Percentiles rank a stretch among this genome's conserved stretches.
Evolutionary conservation across 2,113 vertebrate genomes (phyloP).

Genomic region (Bubalus kerabau): DNA sequence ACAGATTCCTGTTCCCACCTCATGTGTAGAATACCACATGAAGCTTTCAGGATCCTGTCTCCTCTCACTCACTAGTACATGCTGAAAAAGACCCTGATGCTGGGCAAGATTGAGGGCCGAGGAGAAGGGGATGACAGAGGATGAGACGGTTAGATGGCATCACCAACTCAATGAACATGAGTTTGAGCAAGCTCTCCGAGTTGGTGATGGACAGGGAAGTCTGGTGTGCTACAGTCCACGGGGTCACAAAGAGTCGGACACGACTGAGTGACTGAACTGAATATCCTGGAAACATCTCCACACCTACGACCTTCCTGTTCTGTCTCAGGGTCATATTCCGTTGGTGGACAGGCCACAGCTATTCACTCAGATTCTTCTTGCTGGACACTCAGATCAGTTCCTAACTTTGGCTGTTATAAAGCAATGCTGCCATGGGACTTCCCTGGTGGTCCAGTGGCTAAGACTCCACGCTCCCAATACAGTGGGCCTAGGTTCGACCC

Average conservation of each 20-base stretch:
- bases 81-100: not conserved
- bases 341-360: fast-evolving
- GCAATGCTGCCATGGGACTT: not conserved
- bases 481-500: not conserved
- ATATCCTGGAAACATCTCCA: not conserved
- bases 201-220: not conserved
- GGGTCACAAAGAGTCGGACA: not conserved
- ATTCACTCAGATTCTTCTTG: not conserved
- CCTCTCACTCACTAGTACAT: not conserved
- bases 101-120: not conserved
- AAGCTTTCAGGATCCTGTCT: not conserved
- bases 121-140: not conserved
- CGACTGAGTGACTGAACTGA: not conserved
- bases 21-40: not conserved
- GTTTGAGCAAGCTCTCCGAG: not conserved
- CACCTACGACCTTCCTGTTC: not conserved
- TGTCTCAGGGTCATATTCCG: not conserved
- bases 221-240: not conserved
- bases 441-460: not conserved
- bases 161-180: not conserved
- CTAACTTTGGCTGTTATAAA: not conserved
- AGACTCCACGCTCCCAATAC: not conserved
- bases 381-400: not conserved
- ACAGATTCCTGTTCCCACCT: not conserved
- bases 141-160: not conserved